These are phyloP conservation scores for Acipenser oxyrinchus DNA, from an alignment of 2,797 vertebrate genomes.

Conservation along the genomic window DNA sequence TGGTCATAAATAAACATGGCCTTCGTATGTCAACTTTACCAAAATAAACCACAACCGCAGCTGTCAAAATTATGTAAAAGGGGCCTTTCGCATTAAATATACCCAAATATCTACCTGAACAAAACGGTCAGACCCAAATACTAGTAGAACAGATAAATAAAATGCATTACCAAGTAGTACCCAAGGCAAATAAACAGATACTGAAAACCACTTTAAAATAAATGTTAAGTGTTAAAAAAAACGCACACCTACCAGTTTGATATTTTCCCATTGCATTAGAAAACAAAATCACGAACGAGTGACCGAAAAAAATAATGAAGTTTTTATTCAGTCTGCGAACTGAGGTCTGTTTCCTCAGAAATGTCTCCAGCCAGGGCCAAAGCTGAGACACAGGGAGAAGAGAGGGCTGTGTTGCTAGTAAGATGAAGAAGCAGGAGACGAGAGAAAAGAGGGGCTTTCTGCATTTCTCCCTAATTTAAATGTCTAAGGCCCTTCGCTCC, in stretches of 20 bases:
- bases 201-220: too few relatives aligned
- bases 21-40: not conserved
- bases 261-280: constrained; percentile 13
- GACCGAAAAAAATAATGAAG: constrained; percentile 12
- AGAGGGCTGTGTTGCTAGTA: constrained; percentile 25
- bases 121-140: constrained; percentile 12
- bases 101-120: constrained; percentile 7
- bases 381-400: constrained; percentile 27
- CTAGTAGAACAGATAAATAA: constrained; percentile 7
- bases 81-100: not conserved
- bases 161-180: not conserved
- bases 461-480: constrained; percentile 40
- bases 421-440: constrained; percentile 29
- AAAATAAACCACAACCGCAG: not conserved
- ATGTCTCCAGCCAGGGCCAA: constrained; percentile 58
- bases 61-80: constrained; percentile 3
- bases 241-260: constrained; percentile 17
- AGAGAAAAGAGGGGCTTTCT: constrained; percentile 39
- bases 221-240: not conserved
- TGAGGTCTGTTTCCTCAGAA: constrained; percentile 30
- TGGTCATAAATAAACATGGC: not conserved
- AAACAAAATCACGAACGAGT: constrained; percentile 6
- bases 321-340: constrained; percentile 22
- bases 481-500: constrained; percentile 32
- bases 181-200: too few relatives aligned